phyloP scores from a whole-genome alignment of 2,797 vertebrate genomes.

The Pteronotus mesoamericanus region DNA sequence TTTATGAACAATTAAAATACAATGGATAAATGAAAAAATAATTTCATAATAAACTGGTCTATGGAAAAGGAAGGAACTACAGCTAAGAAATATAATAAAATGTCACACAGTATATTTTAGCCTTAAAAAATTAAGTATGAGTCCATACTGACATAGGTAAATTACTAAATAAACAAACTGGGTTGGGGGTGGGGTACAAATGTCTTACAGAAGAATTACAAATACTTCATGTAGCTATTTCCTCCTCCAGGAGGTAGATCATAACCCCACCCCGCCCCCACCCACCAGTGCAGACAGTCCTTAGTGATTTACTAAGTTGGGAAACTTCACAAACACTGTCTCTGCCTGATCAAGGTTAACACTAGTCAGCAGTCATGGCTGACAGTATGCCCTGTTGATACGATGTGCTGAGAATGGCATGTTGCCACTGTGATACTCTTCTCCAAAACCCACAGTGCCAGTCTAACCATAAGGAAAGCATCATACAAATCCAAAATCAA shows the following conservation, averaged over 20 bases:
- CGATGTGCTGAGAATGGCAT: not conserved
- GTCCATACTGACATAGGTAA: not conserved
- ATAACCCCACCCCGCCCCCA: not conserved
- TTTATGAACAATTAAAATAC: not conserved
- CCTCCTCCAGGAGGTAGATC: not conserved
- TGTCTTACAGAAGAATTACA: not conserved
- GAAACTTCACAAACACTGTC: not conserved
- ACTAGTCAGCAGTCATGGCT: not conserved
- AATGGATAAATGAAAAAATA: not conserved
- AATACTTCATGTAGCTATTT: not conserved
- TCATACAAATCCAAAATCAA: not conserved
- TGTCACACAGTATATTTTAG: not conserved
- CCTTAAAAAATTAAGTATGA: not conserved
- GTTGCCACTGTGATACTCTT: not conserved
- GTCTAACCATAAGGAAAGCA: not conserved
- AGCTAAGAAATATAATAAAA: not conserved
- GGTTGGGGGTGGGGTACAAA: not conserved
- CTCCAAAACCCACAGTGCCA: not conserved
- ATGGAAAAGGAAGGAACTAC: not conserved
- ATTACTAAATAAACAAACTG: not conserved
- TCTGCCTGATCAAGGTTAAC: not conserved
- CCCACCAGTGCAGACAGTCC: no score
- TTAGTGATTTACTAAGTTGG: not conserved
- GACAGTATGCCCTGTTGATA: not conserved
- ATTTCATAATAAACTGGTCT: not conserved